Evolutionary conservation across 2,888 invertebrate genomes (phyloP).

Genomic region (Trissolcus brochymenae): DNA sequence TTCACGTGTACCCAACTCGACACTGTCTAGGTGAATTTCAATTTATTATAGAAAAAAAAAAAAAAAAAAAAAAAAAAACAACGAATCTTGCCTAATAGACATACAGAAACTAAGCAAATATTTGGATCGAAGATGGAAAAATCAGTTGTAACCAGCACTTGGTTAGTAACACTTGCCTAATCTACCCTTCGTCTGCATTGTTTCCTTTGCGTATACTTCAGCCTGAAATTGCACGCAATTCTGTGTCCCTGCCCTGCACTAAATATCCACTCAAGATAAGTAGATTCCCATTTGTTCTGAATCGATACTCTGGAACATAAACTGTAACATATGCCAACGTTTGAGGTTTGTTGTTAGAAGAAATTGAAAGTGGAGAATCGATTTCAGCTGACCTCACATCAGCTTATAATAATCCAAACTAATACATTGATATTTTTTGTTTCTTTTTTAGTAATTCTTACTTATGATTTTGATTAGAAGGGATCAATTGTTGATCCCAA

Average conservation of each 20-base stretch:
- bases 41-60: too few species aligned
- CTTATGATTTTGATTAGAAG: not conserved
- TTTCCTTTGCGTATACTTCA: conserved; percentile 18
- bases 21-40: too few species aligned
- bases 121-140: too few species aligned
- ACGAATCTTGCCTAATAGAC: too few species aligned
- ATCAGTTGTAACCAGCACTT: not conserved
- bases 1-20: too few species aligned
- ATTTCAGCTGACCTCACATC: not conserved
- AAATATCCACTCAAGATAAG: conserved; percentile 48
- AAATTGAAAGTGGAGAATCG: conserved; percentile 34
- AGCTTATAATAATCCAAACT: not conserved
- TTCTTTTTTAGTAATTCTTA: not conserved
- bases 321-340: conserved; percentile 39
- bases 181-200: conserved; percentile 29
- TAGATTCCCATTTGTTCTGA: conserved; percentile 36
- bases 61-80: too few species aligned
- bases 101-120: too few species aligned
- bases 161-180: conserved; percentile 17
- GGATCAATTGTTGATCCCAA: too few species aligned
- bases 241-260: conserved; percentile 22
- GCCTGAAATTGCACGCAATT: conserved; percentile 31
- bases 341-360: conserved; percentile 17
- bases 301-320: conserved; percentile 38
- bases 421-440: too few species aligned